Conservation (phyloP, 2,113 vertebrate species). For the Tupaia chinensis region DNA sequence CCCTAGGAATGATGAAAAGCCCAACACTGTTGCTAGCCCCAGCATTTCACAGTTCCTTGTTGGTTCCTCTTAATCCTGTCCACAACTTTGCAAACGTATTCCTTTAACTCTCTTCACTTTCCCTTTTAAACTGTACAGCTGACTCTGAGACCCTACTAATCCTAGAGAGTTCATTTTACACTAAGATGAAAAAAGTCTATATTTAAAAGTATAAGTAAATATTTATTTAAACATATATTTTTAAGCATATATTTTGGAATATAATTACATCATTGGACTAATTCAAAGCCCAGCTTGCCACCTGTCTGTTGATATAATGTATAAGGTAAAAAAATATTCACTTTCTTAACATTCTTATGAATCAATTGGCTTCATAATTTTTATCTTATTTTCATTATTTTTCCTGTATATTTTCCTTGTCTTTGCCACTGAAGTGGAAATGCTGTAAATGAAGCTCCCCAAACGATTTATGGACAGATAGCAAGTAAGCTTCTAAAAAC, state of each 20-base stretch:
- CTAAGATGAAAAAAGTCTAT: neutral
- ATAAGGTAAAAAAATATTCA: constrained; percentile 5
- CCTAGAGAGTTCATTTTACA: neutral
- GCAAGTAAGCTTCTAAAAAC: neutral
- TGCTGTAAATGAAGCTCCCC: neutral
- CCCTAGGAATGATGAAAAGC: neutral
- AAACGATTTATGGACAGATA: neutral
- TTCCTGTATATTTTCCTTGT: neutral
- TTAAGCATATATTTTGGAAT: neutral
- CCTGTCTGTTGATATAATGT: neutral
- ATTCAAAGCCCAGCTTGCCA: constrained; percentile 8
- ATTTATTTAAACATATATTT: neutral
- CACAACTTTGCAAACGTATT: neutral
- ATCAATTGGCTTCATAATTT: constrained; percentile 13
- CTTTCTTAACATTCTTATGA: neutral
- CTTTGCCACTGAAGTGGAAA: neutral
- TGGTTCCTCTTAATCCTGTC: neutral
- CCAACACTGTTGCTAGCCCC: neutral
- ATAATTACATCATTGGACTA: neutral
- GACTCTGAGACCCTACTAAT: neutral
- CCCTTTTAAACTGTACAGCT: neutral
- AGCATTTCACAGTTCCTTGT: neutral
- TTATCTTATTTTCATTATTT: neutral
- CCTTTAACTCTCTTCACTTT: neutral
- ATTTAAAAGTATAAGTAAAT: neutral